These are phyloP conservation scores for Oreochromis tanganicae DNA, from an alignment of 2,113 vertebrate species.

Conservation along the genomic window DNA sequence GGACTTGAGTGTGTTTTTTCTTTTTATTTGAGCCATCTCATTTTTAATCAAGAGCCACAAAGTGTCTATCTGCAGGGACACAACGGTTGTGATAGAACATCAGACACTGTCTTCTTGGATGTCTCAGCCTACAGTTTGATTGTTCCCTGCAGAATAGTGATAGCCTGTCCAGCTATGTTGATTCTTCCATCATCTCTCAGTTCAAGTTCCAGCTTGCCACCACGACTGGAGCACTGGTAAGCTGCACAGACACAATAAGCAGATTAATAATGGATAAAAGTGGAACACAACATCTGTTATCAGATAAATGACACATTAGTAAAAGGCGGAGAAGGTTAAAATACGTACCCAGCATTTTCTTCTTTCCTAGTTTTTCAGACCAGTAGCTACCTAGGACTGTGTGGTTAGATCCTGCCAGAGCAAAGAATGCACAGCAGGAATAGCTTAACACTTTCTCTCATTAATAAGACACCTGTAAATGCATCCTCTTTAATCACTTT, in stretches of 20 bases:
- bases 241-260: conserved; percentile 62
- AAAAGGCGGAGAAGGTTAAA: background rate
- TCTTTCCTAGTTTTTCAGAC: conserved; percentile 85
- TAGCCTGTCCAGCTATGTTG: conserved; percentile 73
- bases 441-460: background rate
- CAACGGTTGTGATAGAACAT: background rate
- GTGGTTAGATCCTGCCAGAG: conserved; percentile 81
- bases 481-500: background rate
- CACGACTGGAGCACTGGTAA: conserved; percentile 84
- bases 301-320: background rate
- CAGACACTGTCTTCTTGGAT: background rate
- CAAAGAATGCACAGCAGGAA: background rate
- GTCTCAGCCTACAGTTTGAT: conserved; percentile 67
- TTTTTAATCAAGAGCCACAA: background rate
- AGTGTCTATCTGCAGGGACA: background rate
- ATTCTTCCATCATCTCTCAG: conserved; percentile 75
- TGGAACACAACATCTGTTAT: background rate
- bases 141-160: conserved; percentile 77
- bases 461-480: background rate
- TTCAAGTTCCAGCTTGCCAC: conserved; percentile 80
- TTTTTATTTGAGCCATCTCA: background rate
- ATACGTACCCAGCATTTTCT: conserved; percentile 80
- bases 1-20: background rate
- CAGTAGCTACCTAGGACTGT: conserved; percentile 85
- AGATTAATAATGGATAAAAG: background rate